Evolutionary conservation across 2,888 invertebrate genomes (phyloP).

Genomic region (Ethmia dodecea): DNA sequence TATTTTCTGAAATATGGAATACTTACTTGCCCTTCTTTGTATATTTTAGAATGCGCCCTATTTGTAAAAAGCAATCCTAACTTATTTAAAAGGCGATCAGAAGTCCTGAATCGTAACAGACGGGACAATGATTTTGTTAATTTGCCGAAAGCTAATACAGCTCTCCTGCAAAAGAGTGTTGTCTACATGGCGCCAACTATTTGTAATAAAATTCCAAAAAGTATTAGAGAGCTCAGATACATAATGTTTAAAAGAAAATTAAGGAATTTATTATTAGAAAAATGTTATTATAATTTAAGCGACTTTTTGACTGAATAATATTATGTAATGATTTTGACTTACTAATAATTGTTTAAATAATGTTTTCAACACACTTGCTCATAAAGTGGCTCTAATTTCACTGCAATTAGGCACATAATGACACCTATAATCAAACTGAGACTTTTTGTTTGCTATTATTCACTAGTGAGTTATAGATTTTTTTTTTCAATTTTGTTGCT

Average conservation of each 20-base stretch:
- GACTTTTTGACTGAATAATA: background rate
- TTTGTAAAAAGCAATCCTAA: background rate
- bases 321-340: background rate
- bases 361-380: no score
- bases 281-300: background rate
- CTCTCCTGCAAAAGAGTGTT: background rate
- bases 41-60: background rate
- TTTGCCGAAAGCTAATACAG: background rate
- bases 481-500: no score
- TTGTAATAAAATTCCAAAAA: background rate
- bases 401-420: no score
- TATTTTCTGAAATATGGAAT: background rate
- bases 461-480: no score
- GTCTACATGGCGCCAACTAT: background rate
- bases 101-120: background rate
- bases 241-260: background rate
- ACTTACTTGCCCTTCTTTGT: background rate
- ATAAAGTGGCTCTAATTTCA: no score
- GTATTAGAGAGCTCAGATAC: background rate
- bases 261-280: background rate
- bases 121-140: background rate
- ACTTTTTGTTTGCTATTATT: no score
- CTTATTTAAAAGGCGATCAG: background rate
- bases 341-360: no score
- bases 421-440: no score